A percentile compares a stretch with the other conserved stretches of the same genome.
Conservation (phyloP, 1,140 invertebrate species). For the Whitmania pigra region DNA sequence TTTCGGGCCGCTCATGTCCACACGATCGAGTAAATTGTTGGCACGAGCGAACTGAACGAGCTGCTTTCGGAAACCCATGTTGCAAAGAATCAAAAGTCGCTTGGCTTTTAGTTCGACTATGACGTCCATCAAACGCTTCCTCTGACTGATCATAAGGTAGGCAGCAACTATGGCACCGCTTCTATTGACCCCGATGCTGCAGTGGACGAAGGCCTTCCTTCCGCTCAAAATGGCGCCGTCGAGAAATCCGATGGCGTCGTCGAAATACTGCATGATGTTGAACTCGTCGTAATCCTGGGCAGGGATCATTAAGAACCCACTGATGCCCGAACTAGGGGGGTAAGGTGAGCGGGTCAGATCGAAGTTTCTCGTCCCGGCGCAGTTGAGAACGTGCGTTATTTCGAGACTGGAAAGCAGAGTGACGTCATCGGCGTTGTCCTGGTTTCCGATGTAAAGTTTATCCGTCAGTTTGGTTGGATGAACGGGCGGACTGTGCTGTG, state of each 20-base stretch:
- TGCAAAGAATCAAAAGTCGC: slow-evolving; percentile 17
- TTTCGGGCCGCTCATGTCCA: not conserved
- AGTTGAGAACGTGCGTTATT: slow-evolving; percentile 25
- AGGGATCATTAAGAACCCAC: slow-evolving; percentile 17
- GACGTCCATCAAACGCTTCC: slow-evolving; percentile 5
- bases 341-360: slow-evolving; percentile 13
- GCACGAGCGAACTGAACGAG: slow-evolving; percentile 19
- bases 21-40: slow-evolving; percentile 12
- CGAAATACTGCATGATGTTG: slow-evolving; percentile 25
- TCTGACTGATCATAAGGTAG: slow-evolving; percentile 17
- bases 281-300: slow-evolving; percentile 16
- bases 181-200: slow-evolving; percentile 25
- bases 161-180: slow-evolving; percentile 18
- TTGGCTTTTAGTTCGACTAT: slow-evolving; percentile 15
- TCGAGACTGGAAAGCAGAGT: slow-evolving; percentile 4
- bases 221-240: slow-evolving; percentile 21
- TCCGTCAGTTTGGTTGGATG: slow-evolving; percentile 18
- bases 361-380: slow-evolving; percentile 16
- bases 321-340: slow-evolving; percentile 20
- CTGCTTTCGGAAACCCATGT: slow-evolving; percentile 23
- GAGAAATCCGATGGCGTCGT: slow-evolving; percentile 24
- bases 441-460: slow-evolving; percentile 18
- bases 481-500: slow-evolving; percentile 5
- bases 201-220: slow-evolving; percentile 25
- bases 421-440: slow-evolving; percentile 19